These are phyloP conservation scores for Falco peregrinus DNA, from an alignment of 2,797 vertebrate genomes.

Conservation along the genomic window DNA sequence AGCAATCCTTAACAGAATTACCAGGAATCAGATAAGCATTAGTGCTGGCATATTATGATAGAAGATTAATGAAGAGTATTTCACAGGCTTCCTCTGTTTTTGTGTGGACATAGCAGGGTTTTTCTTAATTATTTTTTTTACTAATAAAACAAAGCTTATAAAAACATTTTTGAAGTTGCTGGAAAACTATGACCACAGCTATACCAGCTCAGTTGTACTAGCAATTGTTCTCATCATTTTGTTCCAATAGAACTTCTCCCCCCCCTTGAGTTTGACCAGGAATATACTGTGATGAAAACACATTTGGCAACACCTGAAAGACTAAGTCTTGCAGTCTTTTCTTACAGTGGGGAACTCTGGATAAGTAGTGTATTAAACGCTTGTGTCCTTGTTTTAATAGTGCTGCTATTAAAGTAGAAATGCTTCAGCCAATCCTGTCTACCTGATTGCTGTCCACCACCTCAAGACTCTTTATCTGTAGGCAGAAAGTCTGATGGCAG, in stretches of 20 bases:
- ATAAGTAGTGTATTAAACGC: background rate
- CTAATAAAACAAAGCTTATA: background rate
- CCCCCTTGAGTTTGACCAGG: background rate
- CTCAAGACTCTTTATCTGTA: background rate
- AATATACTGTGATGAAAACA: background rate
- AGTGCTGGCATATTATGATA: background rate
- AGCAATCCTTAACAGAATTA: background rate
- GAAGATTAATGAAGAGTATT: background rate
- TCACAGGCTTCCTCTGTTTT: background rate
- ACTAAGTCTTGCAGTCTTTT: background rate
- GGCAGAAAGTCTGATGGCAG: background rate
- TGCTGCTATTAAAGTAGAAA: background rate
- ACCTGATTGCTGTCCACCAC: background rate
- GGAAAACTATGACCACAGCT: background rate
- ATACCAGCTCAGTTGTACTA: background rate
- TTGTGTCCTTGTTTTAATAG: background rate
- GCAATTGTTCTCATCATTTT: background rate
- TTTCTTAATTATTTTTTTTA: background rate
- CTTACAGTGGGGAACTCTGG: background rate
- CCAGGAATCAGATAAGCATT: background rate
- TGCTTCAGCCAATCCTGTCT: background rate
- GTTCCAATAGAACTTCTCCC: background rate
- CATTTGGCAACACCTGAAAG: background rate
- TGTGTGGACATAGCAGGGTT: background rate
- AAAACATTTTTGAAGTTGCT: background rate